Conservation (phyloP, 2,113 vertebrate genomes). For the Caranx ignobilis region DNA sequence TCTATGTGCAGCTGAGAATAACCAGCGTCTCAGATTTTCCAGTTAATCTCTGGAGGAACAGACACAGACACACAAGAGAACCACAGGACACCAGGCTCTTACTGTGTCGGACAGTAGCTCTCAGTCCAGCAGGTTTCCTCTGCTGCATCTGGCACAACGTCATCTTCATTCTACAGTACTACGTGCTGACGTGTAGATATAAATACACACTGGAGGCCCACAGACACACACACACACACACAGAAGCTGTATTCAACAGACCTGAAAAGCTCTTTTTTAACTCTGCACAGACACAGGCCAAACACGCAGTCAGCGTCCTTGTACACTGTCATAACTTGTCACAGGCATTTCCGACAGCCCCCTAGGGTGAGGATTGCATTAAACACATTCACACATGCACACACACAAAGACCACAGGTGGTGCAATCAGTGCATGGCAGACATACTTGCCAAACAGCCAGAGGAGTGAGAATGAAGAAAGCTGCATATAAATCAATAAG, state of each 20-base stretch:
- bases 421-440: constrained; percentile 17
- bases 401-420: constrained; percentile 8
- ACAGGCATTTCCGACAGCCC: constrained; percentile 65
- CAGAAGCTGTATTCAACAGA: constrained; percentile 73
- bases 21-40: constrained; percentile 64
- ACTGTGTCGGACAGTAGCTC: constrained; percentile 36
- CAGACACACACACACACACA: constrained; percentile 34
- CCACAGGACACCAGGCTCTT: constrained; percentile 51
- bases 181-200: constrained; percentile 38
- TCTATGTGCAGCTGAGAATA: constrained; percentile 58
- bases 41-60: constrained; percentile 42
- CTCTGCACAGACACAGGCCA: constrained; percentile 49
- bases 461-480: constrained; percentile 16
- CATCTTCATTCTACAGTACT: constrained; percentile 48
- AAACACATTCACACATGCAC: constrained; percentile 26
- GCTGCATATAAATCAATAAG: constrained; percentile 14
- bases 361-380: constrained; percentile 41
- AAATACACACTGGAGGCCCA: constrained; percentile 50
- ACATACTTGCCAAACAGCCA: constrained; percentile 24
- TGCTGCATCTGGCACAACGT: constrained; percentile 58
- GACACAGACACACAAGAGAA: constrained; percentile 36
- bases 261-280: constrained; percentile 74
- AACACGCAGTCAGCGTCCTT: constrained; percentile 68
- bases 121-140: constrained; percentile 28
- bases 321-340: constrained; percentile 79